Evolutionary conservation across 1,140 invertebrate genomes (phyloP).

Genomic region (Telenomus remus): DNA sequence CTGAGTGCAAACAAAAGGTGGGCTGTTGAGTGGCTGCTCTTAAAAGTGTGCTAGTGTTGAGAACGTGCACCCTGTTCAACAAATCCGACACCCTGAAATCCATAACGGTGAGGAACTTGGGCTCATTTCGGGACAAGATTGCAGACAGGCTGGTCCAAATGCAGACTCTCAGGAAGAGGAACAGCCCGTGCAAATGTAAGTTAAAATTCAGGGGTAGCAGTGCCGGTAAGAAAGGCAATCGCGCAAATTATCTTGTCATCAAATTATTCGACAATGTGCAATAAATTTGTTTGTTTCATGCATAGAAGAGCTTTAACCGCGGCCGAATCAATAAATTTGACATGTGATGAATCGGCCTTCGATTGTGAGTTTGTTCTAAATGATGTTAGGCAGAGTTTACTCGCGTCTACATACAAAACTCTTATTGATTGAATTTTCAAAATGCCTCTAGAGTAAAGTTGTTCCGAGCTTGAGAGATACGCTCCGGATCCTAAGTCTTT

Average conservation of each 20-base stretch:
- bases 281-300: neutral
- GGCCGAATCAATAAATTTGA: constrained; percentile 8
- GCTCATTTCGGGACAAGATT: constrained; percentile 7
- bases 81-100: constrained; percentile 21
- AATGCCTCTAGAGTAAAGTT: neutral
- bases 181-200: constrained; percentile 92
- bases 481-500: constrained; percentile 6
- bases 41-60: constrained; percentile 38
- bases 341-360: constrained; percentile 7
- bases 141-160: constrained; percentile 74
- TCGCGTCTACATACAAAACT: too few species aligned
- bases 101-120: constrained; percentile 50
- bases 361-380: neutral
- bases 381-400: too few species aligned
- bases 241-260: constrained; percentile 5
- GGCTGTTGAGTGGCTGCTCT: constrained; percentile 29
- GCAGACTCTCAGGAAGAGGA: constrained; percentile 92
- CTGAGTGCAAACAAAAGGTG: constrained; percentile 17
- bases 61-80: constrained; percentile 2
- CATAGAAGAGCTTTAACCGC: neutral
- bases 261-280: neutral
- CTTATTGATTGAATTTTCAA: too few species aligned
- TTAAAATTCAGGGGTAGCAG: constrained; percentile 60
- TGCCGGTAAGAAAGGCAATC: constrained; percentile 34
- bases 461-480: neutral